Evolutionary conservation across 2,888 invertebrate species (phyloP).

Genomic region (Nebria salina): DNA sequence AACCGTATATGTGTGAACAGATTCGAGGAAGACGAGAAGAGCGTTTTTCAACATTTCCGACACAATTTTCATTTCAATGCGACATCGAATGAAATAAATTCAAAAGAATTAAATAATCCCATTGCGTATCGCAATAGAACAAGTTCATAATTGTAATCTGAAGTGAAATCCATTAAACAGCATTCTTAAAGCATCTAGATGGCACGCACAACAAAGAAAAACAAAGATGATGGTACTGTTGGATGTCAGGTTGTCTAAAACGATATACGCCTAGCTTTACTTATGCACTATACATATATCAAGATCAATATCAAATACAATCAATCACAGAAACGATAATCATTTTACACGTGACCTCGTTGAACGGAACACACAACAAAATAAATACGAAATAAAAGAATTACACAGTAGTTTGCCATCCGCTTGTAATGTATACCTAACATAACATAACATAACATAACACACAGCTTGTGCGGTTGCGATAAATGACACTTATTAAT

Average conservation of each 20-base stretch:
- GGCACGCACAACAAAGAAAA: background rate
- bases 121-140: too few relatives aligned
- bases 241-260: background rate
- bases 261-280: background rate
- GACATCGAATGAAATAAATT: too few relatives aligned
- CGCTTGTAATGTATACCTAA: background rate
- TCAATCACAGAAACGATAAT: slow-evolving; percentile 14
- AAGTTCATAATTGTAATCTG: background rate
- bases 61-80: background rate
- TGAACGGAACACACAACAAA: background rate
- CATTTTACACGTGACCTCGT: slow-evolving; percentile 13
- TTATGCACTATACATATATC: background rate
- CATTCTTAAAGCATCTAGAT: background rate
- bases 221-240: background rate
- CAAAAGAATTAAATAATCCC: too few relatives aligned
- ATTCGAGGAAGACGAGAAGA: background rate
- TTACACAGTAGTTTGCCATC: background rate
- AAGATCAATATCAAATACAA: slow-evolving; percentile 11
- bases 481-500: background rate
- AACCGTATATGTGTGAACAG: background rate
- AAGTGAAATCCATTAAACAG: background rate
- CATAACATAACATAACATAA: background rate
- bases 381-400: background rate
- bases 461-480: background rate
- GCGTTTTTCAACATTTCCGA: background rate